Conservation (phyloP, 2,113 vertebrate genomes). For the Callithrix jacchus region DNA sequence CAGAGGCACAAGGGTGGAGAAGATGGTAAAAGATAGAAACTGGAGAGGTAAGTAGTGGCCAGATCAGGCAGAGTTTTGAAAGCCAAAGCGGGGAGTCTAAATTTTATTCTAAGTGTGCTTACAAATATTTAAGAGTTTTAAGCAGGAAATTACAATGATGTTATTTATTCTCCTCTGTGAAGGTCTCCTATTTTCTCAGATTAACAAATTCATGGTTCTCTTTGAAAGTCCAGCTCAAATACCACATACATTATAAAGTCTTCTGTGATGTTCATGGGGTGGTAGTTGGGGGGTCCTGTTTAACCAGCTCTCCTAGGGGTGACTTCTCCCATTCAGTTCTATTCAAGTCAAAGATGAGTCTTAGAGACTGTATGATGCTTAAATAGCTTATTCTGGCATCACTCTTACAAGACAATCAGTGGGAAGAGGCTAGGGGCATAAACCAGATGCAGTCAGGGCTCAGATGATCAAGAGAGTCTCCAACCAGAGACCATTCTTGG, state of each 20-base stretch:
- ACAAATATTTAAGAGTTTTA: background rate
- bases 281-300: background rate
- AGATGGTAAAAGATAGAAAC: background rate
- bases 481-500: background rate
- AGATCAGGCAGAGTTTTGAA: background rate
- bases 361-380: background rate
- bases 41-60: background rate
- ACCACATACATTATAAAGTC: background rate
- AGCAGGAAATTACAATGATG: background rate
- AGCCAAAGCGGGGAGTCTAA: background rate
- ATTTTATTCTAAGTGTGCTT: background rate
- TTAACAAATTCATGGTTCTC: background rate
- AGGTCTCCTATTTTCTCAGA: background rate
- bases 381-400: background rate
- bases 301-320: background rate
- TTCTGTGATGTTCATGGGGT: background rate
- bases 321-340: background rate
- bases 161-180: background rate
- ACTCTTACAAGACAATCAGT: background rate
- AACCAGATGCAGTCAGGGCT: background rate
- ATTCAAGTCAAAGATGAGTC: background rate
- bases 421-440: background rate
- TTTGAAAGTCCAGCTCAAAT: background rate
- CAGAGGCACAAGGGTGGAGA: background rate
- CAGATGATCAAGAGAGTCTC: background rate